Base-by-base conservation (phyloP, 2,797 vertebrate species). In the Hoplostethus atlanticus region DNA sequence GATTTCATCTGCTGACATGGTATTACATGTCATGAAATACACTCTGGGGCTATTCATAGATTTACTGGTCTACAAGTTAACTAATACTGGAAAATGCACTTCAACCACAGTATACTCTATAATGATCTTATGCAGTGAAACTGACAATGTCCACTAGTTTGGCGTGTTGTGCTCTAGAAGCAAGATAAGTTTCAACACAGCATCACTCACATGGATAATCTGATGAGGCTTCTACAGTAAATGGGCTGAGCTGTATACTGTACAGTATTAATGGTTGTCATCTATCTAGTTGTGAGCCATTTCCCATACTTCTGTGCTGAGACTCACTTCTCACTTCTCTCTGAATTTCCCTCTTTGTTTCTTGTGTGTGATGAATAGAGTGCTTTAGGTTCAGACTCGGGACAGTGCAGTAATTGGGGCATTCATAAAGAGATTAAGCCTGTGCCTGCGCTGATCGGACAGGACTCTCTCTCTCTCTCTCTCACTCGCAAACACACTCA, bases 361-460 rank as follows among this genome's bases (percentile, higher is more conserved):
- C 68, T 56, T 77, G 69, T 82, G 71, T 69, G 66, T 58, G 44
- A 75, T 88, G 83, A 91, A 90, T 84, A 50, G 55, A 71, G 56
- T 2, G 54, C 58, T 80, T 77, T 28, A 25, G 64, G 73, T 77
- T 76, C 74, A 55, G 72, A 30, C 42, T 55, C 7, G 15, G 34
- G 34, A 84, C 76, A 81, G 79, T 77, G 89, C 71, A 64, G 75
- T 84, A 89, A 91, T 73, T 91, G 85, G 89, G 75, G 91, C 92
- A 70, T 92, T 89, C 84, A 92, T 92, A 87, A 92, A 83, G 79
- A 79, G 87, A 92, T 89, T 91, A 90, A 53, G 83, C 9, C 68
- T 76, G 66, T 55, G 83, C 9, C 68, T 74, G 66, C 31, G 52
- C 71, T 77, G 80, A 83, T 80, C 78, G 71, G 76, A 86, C 69